phyloP scores from a whole-genome alignment of 2,113 vertebrate genomes.

The Equus przewalskii region DNA sequence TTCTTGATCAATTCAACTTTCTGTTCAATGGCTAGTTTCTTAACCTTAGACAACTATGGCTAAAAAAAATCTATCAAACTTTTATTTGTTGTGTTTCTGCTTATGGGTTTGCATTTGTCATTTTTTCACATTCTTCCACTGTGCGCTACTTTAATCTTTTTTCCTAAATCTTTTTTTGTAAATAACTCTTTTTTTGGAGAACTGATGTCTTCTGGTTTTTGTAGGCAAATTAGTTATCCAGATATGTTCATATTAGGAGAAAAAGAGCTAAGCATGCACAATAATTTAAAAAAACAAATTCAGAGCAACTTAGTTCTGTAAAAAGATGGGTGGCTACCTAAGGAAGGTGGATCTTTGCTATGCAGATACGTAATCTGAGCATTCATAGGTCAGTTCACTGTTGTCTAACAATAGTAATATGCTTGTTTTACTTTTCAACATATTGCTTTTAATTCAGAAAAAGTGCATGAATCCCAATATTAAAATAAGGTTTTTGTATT shows the following conservation, averaged over 20 bases:
- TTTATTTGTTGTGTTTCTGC: neutral
- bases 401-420: neutral
- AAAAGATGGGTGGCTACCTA: neutral
- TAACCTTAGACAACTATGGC: neutral
- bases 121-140: neutral
- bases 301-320: neutral
- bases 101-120: neutral
- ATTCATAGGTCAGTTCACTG: neutral
- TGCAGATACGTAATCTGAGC: neutral
- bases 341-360: neutral
- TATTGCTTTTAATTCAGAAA: slow-evolving; percentile 32
- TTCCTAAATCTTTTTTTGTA: neutral
- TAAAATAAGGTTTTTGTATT: neutral
- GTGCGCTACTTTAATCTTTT: neutral
- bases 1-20: neutral
- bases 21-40: neutral
- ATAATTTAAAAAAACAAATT: neutral
- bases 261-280: neutral
- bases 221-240: neutral
- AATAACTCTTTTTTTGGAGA: neutral
- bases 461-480: neutral
- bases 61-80: neutral
- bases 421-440: neutral
- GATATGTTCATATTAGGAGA: neutral
- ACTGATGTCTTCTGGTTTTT: neutral